Base-by-base conservation (phyloP, 2,797 vertebrate genomes). In the Bryconaethiops microstoma region DNA sequence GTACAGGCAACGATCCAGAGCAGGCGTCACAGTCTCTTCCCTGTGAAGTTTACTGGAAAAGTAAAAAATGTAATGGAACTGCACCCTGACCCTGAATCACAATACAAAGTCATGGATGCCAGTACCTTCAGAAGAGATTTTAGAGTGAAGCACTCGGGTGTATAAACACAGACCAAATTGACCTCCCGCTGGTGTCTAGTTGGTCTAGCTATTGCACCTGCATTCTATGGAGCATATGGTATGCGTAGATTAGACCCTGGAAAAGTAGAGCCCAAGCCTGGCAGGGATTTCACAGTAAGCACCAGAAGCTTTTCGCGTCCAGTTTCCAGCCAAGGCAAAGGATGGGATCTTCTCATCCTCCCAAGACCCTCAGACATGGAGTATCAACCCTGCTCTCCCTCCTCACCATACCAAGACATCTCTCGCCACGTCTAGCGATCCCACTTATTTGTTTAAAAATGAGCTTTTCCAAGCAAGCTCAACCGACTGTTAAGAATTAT, bases 201-300 rank as follows among this genome's bases (percentile, higher is more conserved):
- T 64, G 62, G 77, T 65, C 80, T 60, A 70, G 68, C 19, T 70
- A 84, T 54, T 73, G 72, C 79, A 79, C 67, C 85, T 86, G 85
- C 72, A 62, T 83, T 81, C 63, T 35, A 59, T 16, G 17, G 64
- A 80, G 81, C 79, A 84, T 84, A 82, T 80, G 78, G 82, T 73
- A 39, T 4, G 71, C 74, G 81, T 72, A 85, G 86, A 89, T 89
- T 87, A 86, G 62, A 71, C 54, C 40, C 7, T 54, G 55, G 63
- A 77, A 81, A 87, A 86, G 81, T 40, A 60, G 72, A 79, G 78
- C n/a, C 76, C 77, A 80, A 78, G 23, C 68, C 75, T 77, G 21
- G 55, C 62, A 74, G 75, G 79, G 71, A 83, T 80, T 86, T 86
- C 76, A 68, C 82, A 80, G 76, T 78, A 54, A 82, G 81, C 74